Evolutionary conservation across 2,113 vertebrate genomes (phyloP).

Genomic region (Microtus pennsylvanicus): DNA sequence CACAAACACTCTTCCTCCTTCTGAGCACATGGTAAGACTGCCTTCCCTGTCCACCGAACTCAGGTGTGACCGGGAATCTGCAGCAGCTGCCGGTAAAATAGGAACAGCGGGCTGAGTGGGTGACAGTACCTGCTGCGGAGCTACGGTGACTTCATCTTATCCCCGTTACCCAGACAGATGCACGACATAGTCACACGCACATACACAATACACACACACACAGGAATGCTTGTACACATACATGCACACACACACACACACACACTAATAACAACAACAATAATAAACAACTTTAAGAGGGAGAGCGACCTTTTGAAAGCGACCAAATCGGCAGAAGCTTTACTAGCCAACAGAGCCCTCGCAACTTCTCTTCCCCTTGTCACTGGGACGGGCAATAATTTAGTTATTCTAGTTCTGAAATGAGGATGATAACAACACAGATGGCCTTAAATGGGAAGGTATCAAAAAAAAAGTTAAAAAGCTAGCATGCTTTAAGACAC

Average conservation of each 20-base stretch:
- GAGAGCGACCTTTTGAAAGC: no score
- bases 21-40: neutral
- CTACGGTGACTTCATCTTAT: neutral
- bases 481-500: neutral
- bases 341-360: neutral
- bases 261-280: neutral
- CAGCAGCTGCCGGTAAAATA: neutral
- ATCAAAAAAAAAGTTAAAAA: neutral
- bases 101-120: neutral
- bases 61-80: neutral
- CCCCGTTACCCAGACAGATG: neutral
- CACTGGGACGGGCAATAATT: neutral
- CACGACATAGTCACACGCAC: neutral
- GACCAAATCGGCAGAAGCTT: neutral
- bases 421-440: neutral
- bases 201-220: neutral
- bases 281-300: neutral
- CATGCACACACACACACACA: neutral
- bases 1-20: conserved; percentile 12
- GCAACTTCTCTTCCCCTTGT: neutral
- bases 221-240: no score
- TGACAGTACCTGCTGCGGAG: neutral
- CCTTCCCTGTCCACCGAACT: neutral
- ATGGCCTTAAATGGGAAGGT: neutral
- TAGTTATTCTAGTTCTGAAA: conserved; percentile 14